A percentile compares a stretch with the other conserved stretches of the same genome.
phyloP scores from a whole-genome alignment of 2,888 invertebrate genomes.

The Geotrupes spiniger region DNA sequence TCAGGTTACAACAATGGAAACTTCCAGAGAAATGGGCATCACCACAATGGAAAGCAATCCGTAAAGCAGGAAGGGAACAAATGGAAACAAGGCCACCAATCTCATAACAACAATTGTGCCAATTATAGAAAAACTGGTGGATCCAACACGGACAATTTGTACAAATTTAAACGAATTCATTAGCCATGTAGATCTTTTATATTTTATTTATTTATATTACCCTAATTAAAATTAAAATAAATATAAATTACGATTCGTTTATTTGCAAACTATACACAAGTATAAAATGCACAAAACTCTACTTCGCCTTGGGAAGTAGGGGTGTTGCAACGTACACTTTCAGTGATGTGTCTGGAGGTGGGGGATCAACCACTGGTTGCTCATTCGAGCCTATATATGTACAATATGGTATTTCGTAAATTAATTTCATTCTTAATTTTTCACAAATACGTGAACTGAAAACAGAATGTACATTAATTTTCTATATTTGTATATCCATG shows the following conservation, averaged over 20 bases:
- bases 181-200: no score
- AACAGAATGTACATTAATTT: no score
- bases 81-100: constrained; percentile 1
- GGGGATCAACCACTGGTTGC: constrained; percentile 53
- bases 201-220: no score
- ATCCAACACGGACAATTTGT: no score
- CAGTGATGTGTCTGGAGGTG: constrained; percentile 52
- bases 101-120: neutral
- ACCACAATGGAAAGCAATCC: neutral
- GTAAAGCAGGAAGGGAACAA: neutral
- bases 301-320: constrained; percentile 13
- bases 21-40: neutral
- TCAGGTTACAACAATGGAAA: neutral
- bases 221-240: no score
- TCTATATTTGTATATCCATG: neutral
- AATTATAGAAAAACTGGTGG: no score
- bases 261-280: no score
- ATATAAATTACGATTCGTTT: no score
- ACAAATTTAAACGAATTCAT: no score
- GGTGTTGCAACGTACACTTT: constrained; percentile 48
- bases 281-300: no score
- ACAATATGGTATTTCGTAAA: constrained; percentile 54
- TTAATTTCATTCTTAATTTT: constrained; percentile 52
- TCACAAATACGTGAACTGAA: constrained; percentile 53
- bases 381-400: constrained; percentile 53